These are phyloP conservation scores for Arctopsyche grandis DNA, from an alignment of 1,140 invertebrate species.

Conservation along the genomic window DNA sequence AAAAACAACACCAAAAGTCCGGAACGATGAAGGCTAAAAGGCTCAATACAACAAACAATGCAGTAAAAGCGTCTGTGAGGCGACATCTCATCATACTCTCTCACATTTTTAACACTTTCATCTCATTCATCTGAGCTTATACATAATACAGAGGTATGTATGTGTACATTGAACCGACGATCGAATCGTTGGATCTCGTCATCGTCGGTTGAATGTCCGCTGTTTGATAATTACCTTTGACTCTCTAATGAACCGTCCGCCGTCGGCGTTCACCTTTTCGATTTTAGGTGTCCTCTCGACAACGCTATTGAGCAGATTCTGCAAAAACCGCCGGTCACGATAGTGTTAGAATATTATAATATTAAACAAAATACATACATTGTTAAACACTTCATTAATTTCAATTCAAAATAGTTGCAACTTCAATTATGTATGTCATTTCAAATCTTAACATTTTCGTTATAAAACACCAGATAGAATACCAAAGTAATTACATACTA, in stretches of 20 bases:
- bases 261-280: slow-evolving; percentile 94
- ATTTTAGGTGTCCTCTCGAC: slow-evolving; percentile 91
- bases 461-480: too few relatives aligned
- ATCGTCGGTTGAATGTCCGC: not conserved
- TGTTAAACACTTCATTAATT: not conserved
- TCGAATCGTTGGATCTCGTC: too few relatives aligned
- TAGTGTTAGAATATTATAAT: slow-evolving; percentile 36
- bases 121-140: too few relatives aligned
- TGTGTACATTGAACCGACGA: too few relatives aligned
- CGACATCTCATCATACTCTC: not conserved
- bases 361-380: slow-evolving; percentile 16
- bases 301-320: slow-evolving; percentile 91
- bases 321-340: slow-evolving; percentile 60
- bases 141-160: too few relatives aligned
- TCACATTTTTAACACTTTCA: not conserved
- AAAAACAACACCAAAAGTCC: slow-evolving; percentile 11
- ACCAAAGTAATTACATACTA: too few relatives aligned
- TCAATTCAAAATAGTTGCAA: not conserved
- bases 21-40: slow-evolving; percentile 17
- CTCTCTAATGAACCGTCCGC: slow-evolving; percentile 95
- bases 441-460: too few relatives aligned
- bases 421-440: not conserved
- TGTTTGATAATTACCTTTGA: slow-evolving; percentile 85
- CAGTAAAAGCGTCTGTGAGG: slow-evolving; percentile 2
- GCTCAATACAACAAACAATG: slow-evolving; percentile 4